Evolutionary conservation across 1,140 invertebrate species (phyloP).

Genomic region (Drosophila jambulina): DNA sequence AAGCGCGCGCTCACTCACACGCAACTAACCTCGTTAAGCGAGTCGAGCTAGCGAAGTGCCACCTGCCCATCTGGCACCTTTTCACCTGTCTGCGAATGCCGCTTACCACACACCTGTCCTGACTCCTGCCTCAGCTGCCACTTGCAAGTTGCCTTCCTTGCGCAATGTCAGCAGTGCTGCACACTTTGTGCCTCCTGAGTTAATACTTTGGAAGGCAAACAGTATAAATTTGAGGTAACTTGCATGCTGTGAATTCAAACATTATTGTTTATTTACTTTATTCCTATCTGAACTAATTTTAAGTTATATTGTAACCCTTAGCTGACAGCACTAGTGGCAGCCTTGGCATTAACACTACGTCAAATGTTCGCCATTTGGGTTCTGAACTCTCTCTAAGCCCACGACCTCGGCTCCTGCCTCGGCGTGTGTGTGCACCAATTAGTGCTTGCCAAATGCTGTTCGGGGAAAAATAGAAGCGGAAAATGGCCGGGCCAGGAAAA

Average conservation of each 20-base stretch:
- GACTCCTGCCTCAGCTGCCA: slow-evolving; percentile 20
- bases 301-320: background rate
- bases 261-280: background rate
- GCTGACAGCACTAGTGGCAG: slow-evolving; percentile 31
- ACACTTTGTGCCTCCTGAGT: background rate
- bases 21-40: slow-evolving; percentile 64
- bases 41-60: slow-evolving; percentile 36
- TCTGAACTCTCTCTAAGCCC: slow-evolving; percentile 39
- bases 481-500: slow-evolving; percentile 18
- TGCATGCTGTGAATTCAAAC: background rate
- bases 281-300: background rate
- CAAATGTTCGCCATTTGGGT: slow-evolving; percentile 69
- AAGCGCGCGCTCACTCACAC: slow-evolving; percentile 46
- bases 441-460: slow-evolving; percentile 49
- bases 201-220: background rate
- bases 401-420: slow-evolving; percentile 8
- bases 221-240: background rate
- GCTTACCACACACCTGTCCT: slow-evolving; percentile 38
- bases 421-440: slow-evolving; percentile 68
- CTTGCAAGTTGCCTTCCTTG: slow-evolving; percentile 28
- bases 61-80: slow-evolving; percentile 32
- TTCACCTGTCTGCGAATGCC: slow-evolving; percentile 17
- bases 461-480: background rate
- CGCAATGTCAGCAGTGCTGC: slow-evolving; percentile 19
- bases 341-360: slow-evolving; percentile 77